A percentile compares a stretch with the other conserved stretches of the same genome.
Evolutionary conservation across 1,140 invertebrate genomes (phyloP).

Genomic region (Dendroctonus ponderosae): DNA sequence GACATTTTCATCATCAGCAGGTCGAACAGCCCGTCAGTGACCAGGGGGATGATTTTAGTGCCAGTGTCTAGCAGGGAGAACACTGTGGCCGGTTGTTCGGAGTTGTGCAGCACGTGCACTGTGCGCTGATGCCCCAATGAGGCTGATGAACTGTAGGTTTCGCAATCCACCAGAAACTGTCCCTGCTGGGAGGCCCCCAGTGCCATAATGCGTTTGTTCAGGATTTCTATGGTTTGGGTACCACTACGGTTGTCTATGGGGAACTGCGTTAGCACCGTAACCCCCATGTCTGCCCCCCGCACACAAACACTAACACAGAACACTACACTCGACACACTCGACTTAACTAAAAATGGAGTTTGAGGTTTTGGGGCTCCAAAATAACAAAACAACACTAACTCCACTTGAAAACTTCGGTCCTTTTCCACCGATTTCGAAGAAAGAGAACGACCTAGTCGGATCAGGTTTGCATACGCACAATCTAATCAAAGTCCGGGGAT

Average conservation of each 20-base stretch:
- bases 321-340: too few species aligned
- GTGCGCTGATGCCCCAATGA: constrained; percentile 71
- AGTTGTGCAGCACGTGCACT: constrained; percentile 91
- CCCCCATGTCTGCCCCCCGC: constrained; percentile 42
- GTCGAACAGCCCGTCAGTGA: constrained; percentile 89
- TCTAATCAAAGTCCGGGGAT: too few species aligned
- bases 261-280: constrained; percentile 70
- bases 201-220: constrained; percentile 80
- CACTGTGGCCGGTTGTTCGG: constrained; percentile 90
- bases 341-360: too few species aligned
- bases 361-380: too few species aligned
- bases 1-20: constrained; percentile 86
- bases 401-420: background rate
- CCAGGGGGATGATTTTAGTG: constrained; percentile 78
- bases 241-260: constrained; percentile 84
- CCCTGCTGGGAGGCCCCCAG: constrained; percentile 84
- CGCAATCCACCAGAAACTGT: constrained; percentile 91
- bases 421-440: background rate
- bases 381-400: too few species aligned
- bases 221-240: constrained; percentile 77
- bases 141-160: constrained; percentile 83
- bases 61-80: constrained; percentile 90
- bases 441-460: too few species aligned
- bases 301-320: background rate
- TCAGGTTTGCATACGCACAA: too few species aligned